Conservation (phyloP, 2,113 vertebrate species). For the Mola mola region DNA sequence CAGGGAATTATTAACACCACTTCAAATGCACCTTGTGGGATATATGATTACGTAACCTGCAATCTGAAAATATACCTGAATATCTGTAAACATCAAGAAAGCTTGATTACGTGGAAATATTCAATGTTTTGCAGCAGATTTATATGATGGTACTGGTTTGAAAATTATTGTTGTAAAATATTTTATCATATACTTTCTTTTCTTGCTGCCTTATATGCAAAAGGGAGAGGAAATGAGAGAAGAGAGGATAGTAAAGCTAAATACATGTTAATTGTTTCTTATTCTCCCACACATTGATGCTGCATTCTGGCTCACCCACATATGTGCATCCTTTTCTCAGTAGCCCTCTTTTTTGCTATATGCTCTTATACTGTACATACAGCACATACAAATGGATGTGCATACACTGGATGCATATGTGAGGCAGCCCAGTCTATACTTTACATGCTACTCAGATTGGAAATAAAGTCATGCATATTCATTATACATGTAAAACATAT, state of each 20-base stretch:
- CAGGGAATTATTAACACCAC: constrained; percentile 64
- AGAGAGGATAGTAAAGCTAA: constrained; percentile 45
- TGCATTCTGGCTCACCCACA: constrained; percentile 73
- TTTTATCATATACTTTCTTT: constrained; percentile 5
- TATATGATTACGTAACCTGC: constrained; percentile 26
- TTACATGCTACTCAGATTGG: neutral
- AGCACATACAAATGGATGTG: neutral
- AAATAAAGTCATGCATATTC: too few species aligned
- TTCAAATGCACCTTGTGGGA: constrained; percentile 53
- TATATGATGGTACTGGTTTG: neutral
- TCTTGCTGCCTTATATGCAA: neutral
- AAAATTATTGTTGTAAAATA: neutral
- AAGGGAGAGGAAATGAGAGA: neutral
- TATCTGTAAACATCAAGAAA: too few species aligned
- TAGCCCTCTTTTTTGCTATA: constrained; percentile 19
- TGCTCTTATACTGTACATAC: constrained; percentile 10
- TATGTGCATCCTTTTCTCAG: constrained; percentile 52
- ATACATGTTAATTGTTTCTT: constrained; percentile 71
- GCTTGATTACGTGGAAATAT: neutral
- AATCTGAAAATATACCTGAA: constrained; percentile 21
- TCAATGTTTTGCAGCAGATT: neutral
- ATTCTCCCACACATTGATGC: constrained; percentile 71
- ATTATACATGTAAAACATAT: constrained; percentile 1
- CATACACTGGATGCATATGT: neutral
- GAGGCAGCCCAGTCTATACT: neutral